Percentiles rank a stretch among this genome's conserved stretches.
Evolutionary conservation across 2,113 vertebrate species (phyloP).

Genomic region (Chaetura pelagica): DNA sequence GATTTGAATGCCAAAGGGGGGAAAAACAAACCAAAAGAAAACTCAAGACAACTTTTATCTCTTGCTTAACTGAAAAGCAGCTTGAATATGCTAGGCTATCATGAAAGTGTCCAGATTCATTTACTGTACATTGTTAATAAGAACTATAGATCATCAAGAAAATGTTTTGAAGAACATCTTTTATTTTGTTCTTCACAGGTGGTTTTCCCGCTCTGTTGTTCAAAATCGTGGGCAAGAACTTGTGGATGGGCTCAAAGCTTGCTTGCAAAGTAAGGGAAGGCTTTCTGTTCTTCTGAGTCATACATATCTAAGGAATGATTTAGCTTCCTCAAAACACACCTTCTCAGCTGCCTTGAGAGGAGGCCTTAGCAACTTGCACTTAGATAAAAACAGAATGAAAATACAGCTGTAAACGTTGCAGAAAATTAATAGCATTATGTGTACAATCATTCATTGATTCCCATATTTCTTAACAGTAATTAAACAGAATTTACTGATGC

Average conservation of each 20-base stretch:
- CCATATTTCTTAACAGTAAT: background rate
- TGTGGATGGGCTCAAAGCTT: slow-evolving; percentile 90
- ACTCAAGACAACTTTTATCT: background rate
- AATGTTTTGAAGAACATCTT: background rate
- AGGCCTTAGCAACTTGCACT: background rate
- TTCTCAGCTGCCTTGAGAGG: background rate
- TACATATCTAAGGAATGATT: background rate
- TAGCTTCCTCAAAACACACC: background rate
- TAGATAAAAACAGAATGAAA: background rate
- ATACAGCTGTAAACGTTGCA: background rate
- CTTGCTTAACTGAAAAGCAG: background rate
- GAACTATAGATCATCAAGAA: background rate
- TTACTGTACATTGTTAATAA: background rate
- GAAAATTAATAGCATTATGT: background rate
- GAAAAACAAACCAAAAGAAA: background rate
- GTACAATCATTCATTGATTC: background rate
- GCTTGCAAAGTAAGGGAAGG: slow-evolving; percentile 80
- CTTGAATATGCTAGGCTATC: background rate
- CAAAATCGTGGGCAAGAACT: slow-evolving; percentile 92
- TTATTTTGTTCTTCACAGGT: slow-evolving; percentile 74
- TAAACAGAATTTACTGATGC: background rate
- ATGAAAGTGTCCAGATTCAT: background rate
- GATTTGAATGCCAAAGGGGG: background rate
- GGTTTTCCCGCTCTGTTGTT: slow-evolving; percentile 92
- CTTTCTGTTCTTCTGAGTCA: background rate